These are phyloP conservation scores for Gorsachius magnificus DNA, from an alignment of 2,797 vertebrate genomes.

Conservation along the genomic window DNA sequence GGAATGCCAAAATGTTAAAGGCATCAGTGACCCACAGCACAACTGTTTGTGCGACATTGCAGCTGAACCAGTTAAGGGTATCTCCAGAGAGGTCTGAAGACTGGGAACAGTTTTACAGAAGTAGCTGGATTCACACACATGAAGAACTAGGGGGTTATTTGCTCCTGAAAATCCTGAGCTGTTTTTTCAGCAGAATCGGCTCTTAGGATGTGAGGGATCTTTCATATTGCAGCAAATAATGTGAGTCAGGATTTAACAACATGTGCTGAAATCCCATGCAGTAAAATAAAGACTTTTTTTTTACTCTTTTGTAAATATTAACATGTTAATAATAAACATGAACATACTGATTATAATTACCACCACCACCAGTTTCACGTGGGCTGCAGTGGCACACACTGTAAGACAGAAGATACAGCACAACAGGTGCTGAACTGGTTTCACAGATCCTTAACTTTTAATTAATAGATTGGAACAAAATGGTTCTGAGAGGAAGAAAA, in stretches of 20 bases:
- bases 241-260: neutral
- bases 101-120: neutral
- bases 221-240: neutral
- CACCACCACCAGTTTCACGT: neutral
- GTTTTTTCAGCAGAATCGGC: neutral
- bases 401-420: neutral
- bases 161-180: neutral
- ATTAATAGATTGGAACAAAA: neutral
- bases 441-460: neutral
- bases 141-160: neutral
- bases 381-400: neutral
- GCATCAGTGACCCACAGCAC: neutral
- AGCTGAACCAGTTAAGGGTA: rapidly evolving
- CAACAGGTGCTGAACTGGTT: neutral
- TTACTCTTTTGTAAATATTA: neutral
- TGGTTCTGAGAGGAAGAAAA: neutral
- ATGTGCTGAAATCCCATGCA: neutral
- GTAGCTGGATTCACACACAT: neutral
- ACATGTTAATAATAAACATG: neutral
- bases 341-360: neutral
- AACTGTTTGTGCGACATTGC: neutral
- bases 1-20: neutral
- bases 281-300: neutral
- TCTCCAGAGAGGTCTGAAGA: neutral
- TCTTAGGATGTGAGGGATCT: neutral